phyloP scores from a whole-genome alignment of 1,140 invertebrate genomes.

The Orchesella cincta region DNA sequence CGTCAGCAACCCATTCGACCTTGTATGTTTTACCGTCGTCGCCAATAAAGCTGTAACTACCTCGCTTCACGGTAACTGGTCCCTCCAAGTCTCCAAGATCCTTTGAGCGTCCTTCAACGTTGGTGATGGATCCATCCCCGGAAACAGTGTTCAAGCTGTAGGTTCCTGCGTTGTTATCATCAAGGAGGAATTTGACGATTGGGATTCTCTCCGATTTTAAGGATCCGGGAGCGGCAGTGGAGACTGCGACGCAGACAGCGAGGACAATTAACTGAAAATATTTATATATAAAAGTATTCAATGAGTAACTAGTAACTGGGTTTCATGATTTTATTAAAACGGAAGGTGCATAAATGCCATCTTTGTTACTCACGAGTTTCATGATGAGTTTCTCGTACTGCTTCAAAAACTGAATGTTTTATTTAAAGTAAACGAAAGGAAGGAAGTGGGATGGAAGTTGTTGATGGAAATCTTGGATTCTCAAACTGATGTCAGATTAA shows the following conservation, averaged over 20 bases:
- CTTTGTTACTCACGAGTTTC: too few relatives aligned
- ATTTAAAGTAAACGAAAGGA: too few relatives aligned
- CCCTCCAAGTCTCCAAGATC: slow-evolving; percentile 66
- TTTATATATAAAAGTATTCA: background rate
- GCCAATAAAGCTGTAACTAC: slow-evolving; percentile 63
- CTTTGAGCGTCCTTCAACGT: slow-evolving; percentile 70
- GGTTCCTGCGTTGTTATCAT: slow-evolving; percentile 35
- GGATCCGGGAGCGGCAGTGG: background rate
- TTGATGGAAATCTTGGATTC: too few relatives aligned
- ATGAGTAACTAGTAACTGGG: too few relatives aligned
- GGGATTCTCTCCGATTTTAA: slow-evolving; percentile 26
- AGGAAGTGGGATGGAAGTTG: too few relatives aligned
- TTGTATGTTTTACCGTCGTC: slow-evolving; percentile 62
- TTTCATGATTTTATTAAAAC: too few relatives aligned
- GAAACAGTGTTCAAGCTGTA: slow-evolving; percentile 12
- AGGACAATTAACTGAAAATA: background rate
- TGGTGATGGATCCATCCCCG: background rate
- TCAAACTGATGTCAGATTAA: too few relatives aligned
- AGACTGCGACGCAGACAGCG: background rate
- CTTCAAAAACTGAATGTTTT: too few relatives aligned
- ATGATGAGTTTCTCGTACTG: too few relatives aligned
- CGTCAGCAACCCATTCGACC: slow-evolving; percentile 60
- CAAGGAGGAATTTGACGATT: slow-evolving; percentile 23
- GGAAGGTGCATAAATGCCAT: too few relatives aligned
- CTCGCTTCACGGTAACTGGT: slow-evolving; percentile 70